A percentile compares a stretch with the other conserved stretches of the same genome.
These are phyloP conservation scores for Euclidia mi DNA, from an alignment of 2,888 invertebrate species.

Conservation along the genomic window DNA sequence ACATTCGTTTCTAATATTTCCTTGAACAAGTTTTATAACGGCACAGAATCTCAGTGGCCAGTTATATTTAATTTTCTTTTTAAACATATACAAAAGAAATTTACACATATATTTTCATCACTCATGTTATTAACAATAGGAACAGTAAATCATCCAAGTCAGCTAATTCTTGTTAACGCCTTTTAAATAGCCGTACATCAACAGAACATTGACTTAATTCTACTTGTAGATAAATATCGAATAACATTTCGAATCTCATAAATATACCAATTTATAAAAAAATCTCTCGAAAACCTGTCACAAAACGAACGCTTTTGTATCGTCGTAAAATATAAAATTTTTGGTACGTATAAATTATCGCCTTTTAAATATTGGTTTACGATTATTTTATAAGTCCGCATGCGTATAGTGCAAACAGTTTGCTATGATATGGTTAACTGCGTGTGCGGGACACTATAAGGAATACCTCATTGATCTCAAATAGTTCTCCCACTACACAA, in stretches of 20 bases:
- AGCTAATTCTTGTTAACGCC: conserved; percentile 10
- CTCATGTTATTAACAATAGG: neutral
- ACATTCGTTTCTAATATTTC: too few species aligned
- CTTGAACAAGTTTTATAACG: too few species aligned
- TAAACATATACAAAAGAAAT: neutral
- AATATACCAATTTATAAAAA: conserved; percentile 17
- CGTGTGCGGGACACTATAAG: too few species aligned
- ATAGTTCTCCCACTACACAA: too few species aligned
- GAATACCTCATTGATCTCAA: too few species aligned
- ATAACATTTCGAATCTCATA: conserved; percentile 11
- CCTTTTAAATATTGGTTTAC: too few species aligned
- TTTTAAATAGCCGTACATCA: conserved; percentile 19
- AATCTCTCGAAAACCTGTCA: conserved; percentile 32
- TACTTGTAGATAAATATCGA: neutral
- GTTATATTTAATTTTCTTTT: neutral
- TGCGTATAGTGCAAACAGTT: too few species aligned
- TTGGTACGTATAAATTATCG: conserved; percentile 18
- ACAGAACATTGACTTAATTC: neutral
- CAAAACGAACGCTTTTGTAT: conserved; percentile 22
- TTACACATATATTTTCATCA: neutral
- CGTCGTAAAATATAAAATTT: conserved; percentile 23
- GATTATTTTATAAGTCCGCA: too few species aligned
- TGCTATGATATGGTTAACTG: too few species aligned
- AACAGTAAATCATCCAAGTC: conserved; percentile 7
- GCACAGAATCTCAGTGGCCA: too few species aligned